Conservation (phyloP, 1,140 invertebrate species). For the Battus philenor region DNA sequence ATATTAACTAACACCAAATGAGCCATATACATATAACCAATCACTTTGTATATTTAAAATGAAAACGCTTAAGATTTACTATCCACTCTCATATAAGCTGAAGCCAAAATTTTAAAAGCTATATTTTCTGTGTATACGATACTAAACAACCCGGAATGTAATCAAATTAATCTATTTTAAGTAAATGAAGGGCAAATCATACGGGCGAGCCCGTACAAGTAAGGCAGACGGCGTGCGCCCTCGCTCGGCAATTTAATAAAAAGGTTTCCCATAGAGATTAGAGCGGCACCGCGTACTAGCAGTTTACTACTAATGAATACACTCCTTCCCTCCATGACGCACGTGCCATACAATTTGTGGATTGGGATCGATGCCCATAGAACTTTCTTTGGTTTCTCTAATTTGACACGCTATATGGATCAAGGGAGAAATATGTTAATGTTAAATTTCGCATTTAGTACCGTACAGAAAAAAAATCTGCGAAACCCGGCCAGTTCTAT, state of each 20-base stretch:
- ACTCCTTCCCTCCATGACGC: conserved; percentile 16
- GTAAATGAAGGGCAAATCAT: conserved; percentile 46
- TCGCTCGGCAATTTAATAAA: conserved; percentile 59
- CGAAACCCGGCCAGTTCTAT: too few relatives aligned
- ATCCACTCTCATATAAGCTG: too few relatives aligned
- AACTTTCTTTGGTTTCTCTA: conserved; percentile 39
- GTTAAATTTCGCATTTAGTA: too few relatives aligned
- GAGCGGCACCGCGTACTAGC: conserved; percentile 2
- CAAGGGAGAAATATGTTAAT: too few relatives aligned
- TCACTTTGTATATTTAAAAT: too few relatives aligned
- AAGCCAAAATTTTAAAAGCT: too few relatives aligned
- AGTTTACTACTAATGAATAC: conserved; percentile 19
- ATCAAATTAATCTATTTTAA: conserved; percentile 54
- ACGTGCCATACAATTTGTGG: conserved; percentile 36
- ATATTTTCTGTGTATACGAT: too few relatives aligned
- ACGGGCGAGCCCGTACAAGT: conserved; percentile 63
- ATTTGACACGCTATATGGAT: not conserved
- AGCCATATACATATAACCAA: too few relatives aligned
- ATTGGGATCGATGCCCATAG: conserved; percentile 33
- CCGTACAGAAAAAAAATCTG: too few relatives aligned
- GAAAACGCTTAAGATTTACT: too few relatives aligned
- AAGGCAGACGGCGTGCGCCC: conserved; percentile 45
- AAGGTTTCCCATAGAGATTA: conserved; percentile 55
- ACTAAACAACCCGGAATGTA: too few relatives aligned
- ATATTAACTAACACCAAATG: too few relatives aligned